Percentiles rank a stretch among this genome's conserved stretches.
These are phyloP conservation scores for Lysandra coridon DNA, from an alignment of 2,888 invertebrate species.

Conservation along the genomic window DNA sequence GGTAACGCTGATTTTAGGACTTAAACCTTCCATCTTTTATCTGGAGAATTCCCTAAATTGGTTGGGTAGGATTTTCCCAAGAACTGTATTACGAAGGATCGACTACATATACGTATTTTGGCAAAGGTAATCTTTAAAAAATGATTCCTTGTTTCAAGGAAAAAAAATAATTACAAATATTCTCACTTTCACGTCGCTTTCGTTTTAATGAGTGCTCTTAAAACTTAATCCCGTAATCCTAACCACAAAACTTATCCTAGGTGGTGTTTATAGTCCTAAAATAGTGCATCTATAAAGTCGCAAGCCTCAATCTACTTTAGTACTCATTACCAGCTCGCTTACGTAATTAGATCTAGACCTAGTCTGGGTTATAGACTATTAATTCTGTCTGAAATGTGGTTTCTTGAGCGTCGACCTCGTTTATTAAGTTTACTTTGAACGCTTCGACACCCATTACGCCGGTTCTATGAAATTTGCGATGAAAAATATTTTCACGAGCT, in stretches of 20 bases:
- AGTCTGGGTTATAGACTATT: not conserved
- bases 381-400: conserved; percentile 18
- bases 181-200: too few species aligned
- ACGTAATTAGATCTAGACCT: conserved; percentile 2
- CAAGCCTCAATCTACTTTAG: conserved; percentile 2
- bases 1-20: not conserved
- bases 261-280: not conserved
- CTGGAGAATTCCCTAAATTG: not conserved
- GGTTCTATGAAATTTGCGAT: conserved; percentile 3
- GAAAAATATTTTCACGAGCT: conserved; percentile 4
- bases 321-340: not conserved
- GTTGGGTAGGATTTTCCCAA: not conserved
- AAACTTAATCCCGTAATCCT: too few species aligned
- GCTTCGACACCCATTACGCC: not conserved
- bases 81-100: not conserved
- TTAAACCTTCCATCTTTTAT: not conserved
- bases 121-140: too few species aligned
- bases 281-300: not conserved
- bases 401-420: not conserved
- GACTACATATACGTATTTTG: not conserved
- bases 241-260: not conserved
- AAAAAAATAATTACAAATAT: too few species aligned
- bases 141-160: too few species aligned
- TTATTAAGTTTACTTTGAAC: conserved; percentile 11
- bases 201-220: too few species aligned